Conservation (phyloP, 2,888 invertebrate genomes). For the Ophioninae sp. region DNA sequence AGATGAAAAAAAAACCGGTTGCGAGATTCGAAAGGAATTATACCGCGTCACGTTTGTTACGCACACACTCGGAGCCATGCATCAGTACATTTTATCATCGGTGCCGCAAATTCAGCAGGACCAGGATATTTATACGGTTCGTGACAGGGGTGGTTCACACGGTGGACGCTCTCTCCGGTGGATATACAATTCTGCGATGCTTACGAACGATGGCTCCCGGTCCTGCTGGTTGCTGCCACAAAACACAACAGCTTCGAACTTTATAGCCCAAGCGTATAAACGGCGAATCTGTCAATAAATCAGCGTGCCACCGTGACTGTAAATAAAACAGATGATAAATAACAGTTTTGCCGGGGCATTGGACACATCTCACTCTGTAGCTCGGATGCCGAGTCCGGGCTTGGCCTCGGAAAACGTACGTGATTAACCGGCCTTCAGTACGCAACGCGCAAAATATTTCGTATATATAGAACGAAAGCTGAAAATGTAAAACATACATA, state of each 20-base stretch:
- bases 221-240: conserved; percentile 46
- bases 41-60: conserved; percentile 44
- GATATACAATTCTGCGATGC: conserved; percentile 22
- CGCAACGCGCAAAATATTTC: conserved; percentile 53
- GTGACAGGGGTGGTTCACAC: conserved; percentile 53
- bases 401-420: conserved; percentile 51
- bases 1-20: conserved; percentile 10
- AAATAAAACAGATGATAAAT: conserved; percentile 69
- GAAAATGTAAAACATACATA: neutral
- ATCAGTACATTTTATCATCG: conserved; percentile 55
- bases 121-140: conserved; percentile 60
- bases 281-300: conserved; percentile 69
- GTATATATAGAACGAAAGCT: conserved; percentile 2
- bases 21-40: conserved; percentile 33
- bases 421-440: conserved; percentile 66
- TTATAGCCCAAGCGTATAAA: conserved; percentile 67
- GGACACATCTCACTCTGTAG: conserved; percentile 63
- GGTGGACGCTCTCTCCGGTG: conserved; percentile 22
- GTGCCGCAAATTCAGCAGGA: conserved; percentile 55
- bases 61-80: neutral
- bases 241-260: conserved; percentile 63
- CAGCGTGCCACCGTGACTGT: conserved; percentile 65
- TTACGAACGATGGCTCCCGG: conserved; percentile 21
- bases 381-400: neutral
- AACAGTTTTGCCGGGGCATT: conserved; percentile 66